Evolutionary conservation across 2,797 vertebrate species (phyloP).

Genomic region (Nasua narica): DNA sequence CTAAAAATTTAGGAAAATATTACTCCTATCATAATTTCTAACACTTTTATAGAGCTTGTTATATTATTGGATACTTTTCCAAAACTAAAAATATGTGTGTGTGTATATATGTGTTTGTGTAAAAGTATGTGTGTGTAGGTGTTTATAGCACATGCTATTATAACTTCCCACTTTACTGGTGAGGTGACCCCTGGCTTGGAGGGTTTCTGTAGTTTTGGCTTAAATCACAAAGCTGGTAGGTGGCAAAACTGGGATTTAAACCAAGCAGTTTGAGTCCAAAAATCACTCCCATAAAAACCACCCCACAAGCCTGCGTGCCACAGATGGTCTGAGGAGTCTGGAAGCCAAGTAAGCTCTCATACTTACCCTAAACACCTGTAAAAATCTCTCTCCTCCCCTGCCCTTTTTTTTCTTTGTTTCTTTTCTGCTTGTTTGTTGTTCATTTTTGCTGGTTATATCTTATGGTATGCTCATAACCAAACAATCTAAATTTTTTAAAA

Average conservation of each 20-base stretch:
- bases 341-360: not conserved
- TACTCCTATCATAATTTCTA: not conserved
- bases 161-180: not conserved
- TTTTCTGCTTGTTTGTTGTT: not conserved
- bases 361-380: not conserved
- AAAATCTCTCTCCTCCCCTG: not conserved
- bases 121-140: not conserved
- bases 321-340: not conserved
- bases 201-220: not conserved
- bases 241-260: not conserved
- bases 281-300: not conserved
- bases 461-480: not conserved
- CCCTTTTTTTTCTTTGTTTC: not conserved
- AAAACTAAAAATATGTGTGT: not conserved
- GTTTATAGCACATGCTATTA: not conserved
- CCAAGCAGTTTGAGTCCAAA: not conserved
- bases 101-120: not conserved
- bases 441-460: not conserved
- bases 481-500: not conserved
- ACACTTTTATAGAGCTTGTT: not conserved
- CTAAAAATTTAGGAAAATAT: not conserved
- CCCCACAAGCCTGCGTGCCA: not conserved
- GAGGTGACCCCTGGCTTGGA: not conserved
- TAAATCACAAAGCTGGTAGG: not conserved
- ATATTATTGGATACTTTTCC: not conserved